Evolutionary conservation across 2,888 invertebrate species (phyloP).

Genomic region (Stenotaenia linearis): DNA sequence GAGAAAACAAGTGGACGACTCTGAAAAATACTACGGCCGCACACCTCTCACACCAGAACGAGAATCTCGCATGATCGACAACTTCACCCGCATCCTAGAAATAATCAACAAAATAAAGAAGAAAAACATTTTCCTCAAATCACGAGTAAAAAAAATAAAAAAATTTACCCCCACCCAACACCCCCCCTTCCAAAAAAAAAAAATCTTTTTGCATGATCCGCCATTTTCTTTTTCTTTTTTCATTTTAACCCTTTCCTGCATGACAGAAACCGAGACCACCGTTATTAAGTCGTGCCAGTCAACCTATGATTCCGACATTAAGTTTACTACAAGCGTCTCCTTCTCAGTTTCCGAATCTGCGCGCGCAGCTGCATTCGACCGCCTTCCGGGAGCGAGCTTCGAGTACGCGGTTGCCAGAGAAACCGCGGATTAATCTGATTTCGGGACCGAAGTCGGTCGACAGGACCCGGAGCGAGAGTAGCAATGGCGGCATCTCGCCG

Average conservation of each 20-base stretch:
- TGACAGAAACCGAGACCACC: slow-evolving; percentile 40
- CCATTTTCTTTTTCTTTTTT: slow-evolving; percentile 31
- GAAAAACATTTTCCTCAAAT: background rate
- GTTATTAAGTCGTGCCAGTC: slow-evolving; percentile 26
- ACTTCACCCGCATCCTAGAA: slow-evolving; percentile 62
- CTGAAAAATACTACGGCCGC: slow-evolving; percentile 76
- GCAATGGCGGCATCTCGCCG: slow-evolving; percentile 54
- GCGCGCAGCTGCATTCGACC: background rate
- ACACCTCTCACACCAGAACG: slow-evolving; percentile 56
- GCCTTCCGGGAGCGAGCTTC: slow-evolving; percentile 77
- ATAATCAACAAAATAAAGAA: slow-evolving; percentile 82
- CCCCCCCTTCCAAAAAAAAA: no score
- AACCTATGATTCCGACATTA: background rate
- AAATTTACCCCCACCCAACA: background rate
- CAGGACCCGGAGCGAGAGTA: slow-evolving; percentile 37
- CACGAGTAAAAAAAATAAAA: background rate
- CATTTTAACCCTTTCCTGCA: slow-evolving; percentile 46
- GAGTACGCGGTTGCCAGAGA: slow-evolving; percentile 78
- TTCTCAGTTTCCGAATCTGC: slow-evolving; percentile 12
- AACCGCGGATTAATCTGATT: slow-evolving; percentile 61
- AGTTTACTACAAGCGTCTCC: background rate
- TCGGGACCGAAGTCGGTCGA: slow-evolving; percentile 37
- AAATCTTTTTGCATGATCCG: background rate
- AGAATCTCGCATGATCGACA: slow-evolving; percentile 44
- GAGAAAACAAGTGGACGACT: slow-evolving; percentile 63